Evolutionary conservation across 2,888 invertebrate genomes (phyloP), one percentile per base, ranked within the genome.

Genomic region (Limnephilus auricula): DNA sequence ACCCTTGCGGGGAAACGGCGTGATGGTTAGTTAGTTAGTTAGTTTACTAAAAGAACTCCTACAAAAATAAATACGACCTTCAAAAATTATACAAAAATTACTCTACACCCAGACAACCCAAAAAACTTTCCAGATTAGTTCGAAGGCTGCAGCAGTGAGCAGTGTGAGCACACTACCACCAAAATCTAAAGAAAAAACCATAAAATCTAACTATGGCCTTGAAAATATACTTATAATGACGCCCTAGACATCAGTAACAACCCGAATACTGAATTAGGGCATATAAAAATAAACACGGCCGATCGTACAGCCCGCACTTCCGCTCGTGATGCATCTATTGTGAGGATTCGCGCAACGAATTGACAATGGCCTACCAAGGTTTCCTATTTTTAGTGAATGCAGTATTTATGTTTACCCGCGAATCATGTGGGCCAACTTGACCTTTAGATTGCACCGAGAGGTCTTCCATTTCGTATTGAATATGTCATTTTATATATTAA

Each of bases 401-500:
- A 80, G 65, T 31, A 86, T 87, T 87, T 90, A 50, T 37, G 80
- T 87, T 80, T 90, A 13, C 79, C 85, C 90, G 90, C 79, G 18
- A 12, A 89, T 45, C 37, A 90, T 90, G 65, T 65, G 90, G 91
- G 87, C 88, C 86, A 65, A 88, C 91, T 91, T 90, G 90, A 91
- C 91, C 90, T 90, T n/a, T 65, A 65, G 65, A 25, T 65, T 90
- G 87, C 89, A 87, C 90, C 34, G 79, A 65, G 65, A 65, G 87
- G 79, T 34, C 65, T 34, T 78, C 37, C 79, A 79, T 79, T 88
- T 88, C 34, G 37, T 79, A 40, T 50, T 50, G 18, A 18, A 50
- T 25, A 65, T 65, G 65, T 65, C 65, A 65, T 65, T 65, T 65
- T 65, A n/a, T 65, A 9, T 65, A 65, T 9, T 65, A 65, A 65